These are phyloP conservation scores for Endotricha flammealis DNA, from an alignment of 2,888 invertebrate genomes.

Conservation along the genomic window DNA sequence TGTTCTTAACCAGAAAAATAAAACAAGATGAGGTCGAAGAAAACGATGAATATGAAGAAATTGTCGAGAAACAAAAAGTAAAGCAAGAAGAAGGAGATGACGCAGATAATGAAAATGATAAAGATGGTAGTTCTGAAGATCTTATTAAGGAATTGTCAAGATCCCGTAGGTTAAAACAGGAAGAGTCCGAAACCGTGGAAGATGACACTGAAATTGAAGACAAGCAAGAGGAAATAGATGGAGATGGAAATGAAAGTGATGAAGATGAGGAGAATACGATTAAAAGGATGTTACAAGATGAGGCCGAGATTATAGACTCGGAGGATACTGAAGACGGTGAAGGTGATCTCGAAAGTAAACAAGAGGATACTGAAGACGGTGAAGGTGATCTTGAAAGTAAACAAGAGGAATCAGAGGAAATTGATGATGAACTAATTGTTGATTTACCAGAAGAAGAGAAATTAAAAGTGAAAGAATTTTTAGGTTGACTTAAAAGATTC, in stretches of 20 bases:
- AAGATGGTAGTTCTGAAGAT: conserved; percentile 11
- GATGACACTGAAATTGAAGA: conserved; percentile 23
- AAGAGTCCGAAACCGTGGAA: conserved; percentile 19
- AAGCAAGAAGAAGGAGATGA: conserved; percentile 17
- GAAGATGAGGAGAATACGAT: conserved; percentile 17
- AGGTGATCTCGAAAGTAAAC: conserved; percentile 7
- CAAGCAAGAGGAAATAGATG: conserved; percentile 22
- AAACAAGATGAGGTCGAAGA: conserved; percentile 4
- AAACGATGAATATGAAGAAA: conserved; percentile 16
- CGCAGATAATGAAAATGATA: conserved; percentile 12
- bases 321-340: conserved; percentile 15
- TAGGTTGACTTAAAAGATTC: conserved; percentile 39
- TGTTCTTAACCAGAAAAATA: too few relatives aligned
- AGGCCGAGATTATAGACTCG: conserved; percentile 17
- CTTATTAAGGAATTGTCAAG: conserved; percentile 10
- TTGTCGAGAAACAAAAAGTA: conserved; percentile 14
- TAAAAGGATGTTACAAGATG: conserved; percentile 17
- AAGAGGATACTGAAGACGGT: conserved; percentile 19
- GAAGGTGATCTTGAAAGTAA: conserved; percentile 15
- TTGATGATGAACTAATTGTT: conserved; percentile 12
- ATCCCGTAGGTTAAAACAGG: conserved; percentile 15
- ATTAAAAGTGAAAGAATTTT: conserved; percentile 35
- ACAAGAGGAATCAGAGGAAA: conserved; percentile 12
- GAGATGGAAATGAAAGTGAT: conserved; percentile 14
- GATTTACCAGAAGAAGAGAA: conserved; percentile 20